Evolutionary conservation across 2,113 vertebrate genomes (phyloP), one percentile per base, ranked within the genome.

Genomic region (Tringa solitaria): DNA sequence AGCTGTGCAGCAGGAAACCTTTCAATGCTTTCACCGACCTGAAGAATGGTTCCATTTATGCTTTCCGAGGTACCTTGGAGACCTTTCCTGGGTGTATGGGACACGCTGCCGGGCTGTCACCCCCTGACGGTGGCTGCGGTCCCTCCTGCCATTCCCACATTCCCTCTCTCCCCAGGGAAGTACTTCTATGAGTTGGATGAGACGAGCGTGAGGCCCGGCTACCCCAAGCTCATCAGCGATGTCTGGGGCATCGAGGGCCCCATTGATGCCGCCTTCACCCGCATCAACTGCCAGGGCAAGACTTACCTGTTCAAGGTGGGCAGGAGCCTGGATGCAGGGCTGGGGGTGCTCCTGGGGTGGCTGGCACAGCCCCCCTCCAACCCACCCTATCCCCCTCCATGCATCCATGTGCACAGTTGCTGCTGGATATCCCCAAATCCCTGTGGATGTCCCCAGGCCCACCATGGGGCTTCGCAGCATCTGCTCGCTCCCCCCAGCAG

Each of bases 201-300:
- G 78, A 98, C 87, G 26, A 97, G 98, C 0, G 99, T 99, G 64
- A 89, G 95, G 64, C 98, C 99, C 0, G 99, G 99, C 67, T 99
- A 99, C 92, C 99, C 99, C 60, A 99, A 99, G 88, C 98, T 98
- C 82, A 99, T 99, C 82, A 98, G 93, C 30, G 99, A 99, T 0
- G 96, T 99, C 83, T 99, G 99, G 99, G 99, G 99, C 79, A 99
- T 99, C 1, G 97, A 97, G 12, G 99, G 99, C 14, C 99, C 99
- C 11, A 98, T 99, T 1, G 99, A 99, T 14, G 98, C 99, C 9
- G 99, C 99, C 70, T 99, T 99, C 97, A 99, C 99, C 7, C 99
- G 99, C 27, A 97, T 99, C 97, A 99, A 99, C 98, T 99, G 99
- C 94, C 98, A 99, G 95, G 99, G 99, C 77, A 99, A 99, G 97